These are phyloP conservation scores for Anthrax anthrax DNA, from an alignment of 2,888 invertebrate genomes.

Conservation along the genomic window DNA sequence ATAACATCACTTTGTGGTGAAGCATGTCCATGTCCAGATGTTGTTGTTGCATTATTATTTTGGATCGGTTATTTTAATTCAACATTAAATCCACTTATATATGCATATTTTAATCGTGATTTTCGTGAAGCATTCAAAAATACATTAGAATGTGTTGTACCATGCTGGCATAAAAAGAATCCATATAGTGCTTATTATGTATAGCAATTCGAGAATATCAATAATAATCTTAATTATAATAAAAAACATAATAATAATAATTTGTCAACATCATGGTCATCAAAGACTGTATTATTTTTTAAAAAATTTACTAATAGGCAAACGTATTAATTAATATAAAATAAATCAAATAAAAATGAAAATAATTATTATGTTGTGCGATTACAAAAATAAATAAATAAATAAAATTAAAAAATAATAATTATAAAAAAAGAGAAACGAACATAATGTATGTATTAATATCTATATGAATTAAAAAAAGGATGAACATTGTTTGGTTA, in stretches of 20 bases:
- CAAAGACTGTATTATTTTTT: conserved; percentile 6
- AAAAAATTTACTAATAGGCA: conserved; percentile 3
- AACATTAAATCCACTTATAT: conserved; percentile 85
- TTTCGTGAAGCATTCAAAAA: conserved; percentile 93
- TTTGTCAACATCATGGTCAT: conserved; percentile 1
- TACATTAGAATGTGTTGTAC: conserved; percentile 73
- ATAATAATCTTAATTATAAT: neutral
- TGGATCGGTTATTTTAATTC: conserved; percentile 98
- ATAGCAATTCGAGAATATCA: conserved; percentile 18
- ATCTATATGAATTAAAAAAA: too few relatives aligned
- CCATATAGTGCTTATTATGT: conserved; percentile 35
- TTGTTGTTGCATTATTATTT: conserved; percentile 81
- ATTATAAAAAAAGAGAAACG: too few relatives aligned
- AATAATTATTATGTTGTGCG: neutral
- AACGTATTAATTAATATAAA: neutral
- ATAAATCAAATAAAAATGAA: neutral
- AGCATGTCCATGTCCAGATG: conserved; percentile 70
- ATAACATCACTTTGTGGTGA: conserved; percentile 71
- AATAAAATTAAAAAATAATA: too few relatives aligned
- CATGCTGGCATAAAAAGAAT: conserved; percentile 45
- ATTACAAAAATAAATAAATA: too few relatives aligned
- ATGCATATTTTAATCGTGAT: conserved; percentile 92
- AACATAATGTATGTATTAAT: too few relatives aligned
- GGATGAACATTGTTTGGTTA: too few relatives aligned
- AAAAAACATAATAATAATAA: neutral